Evolutionary conservation across 2,113 vertebrate species (phyloP).

Genomic region (Engystomops pustulosus): DNA sequence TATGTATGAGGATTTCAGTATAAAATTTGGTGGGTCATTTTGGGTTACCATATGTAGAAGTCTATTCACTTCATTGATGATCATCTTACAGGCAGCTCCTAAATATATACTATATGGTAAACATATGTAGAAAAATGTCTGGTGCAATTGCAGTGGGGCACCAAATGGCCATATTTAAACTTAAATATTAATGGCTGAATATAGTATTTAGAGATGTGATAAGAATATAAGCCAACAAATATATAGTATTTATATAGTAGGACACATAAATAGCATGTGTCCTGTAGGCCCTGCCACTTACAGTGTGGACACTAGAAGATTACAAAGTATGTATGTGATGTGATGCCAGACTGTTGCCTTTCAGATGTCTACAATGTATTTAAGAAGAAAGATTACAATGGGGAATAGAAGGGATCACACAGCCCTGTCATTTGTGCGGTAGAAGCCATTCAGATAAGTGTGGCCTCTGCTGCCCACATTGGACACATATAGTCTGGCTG

Average conservation of each 20-base stretch:
- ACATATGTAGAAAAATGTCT: no score
- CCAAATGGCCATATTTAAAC: no score
- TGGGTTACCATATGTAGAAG: no score
- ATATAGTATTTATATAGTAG: not conserved
- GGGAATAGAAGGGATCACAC: not conserved
- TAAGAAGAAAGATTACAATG: conserved; percentile 33
- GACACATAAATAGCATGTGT: no score
- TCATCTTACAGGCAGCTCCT: no score
- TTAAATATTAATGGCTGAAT: no score
- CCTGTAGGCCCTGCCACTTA: not conserved
- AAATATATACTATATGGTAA: no score
- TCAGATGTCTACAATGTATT: conserved; percentile 21
- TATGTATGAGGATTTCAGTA: no score
- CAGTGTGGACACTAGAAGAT: not conserved
- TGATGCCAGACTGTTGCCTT: conserved; percentile 14
- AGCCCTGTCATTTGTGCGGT: conserved; percentile 45
- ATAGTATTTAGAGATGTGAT: no score
- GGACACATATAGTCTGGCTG: conserved; percentile 22
- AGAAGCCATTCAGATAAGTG: conserved; percentile 27
- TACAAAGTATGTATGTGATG: conserved; percentile 12
- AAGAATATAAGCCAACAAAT: not conserved
- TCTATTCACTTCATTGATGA: no score
- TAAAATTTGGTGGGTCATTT: no score
- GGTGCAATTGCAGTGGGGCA: no score
- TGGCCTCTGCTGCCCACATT: conserved; percentile 15